Evolutionary conservation across 2,113 vertebrate species (phyloP), one percentile per base, ranked within the genome.

Genomic region (Sula dactylatra): DNA sequence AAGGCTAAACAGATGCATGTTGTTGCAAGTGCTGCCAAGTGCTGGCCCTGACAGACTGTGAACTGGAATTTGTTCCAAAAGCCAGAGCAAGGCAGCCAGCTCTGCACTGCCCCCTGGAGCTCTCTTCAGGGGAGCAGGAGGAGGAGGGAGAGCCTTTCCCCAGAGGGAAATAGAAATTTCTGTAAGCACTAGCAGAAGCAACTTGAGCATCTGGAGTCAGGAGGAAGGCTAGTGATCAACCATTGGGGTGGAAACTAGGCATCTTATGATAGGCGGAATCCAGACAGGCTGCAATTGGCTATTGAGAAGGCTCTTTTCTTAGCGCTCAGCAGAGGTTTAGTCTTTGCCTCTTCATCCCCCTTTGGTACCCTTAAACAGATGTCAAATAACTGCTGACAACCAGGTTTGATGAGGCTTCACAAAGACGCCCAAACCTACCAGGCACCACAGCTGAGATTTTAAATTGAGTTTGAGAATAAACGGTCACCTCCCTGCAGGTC

Each of bases 61-160:
- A 87, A n/a, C 61, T 74, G 65, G 78, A 93, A 84, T 93, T 52
- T 42, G 64, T 84, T 91, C 84, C 87, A 89, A 86, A 88, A 72
- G 40, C 40, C 58, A 47, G 61, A 89, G 50, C n/a, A 52, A 62
- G 67, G 40, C 96, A 93, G 82, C 42, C 84, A 20, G 54, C 88
- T 91, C 55, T 94, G 69, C 73, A 18, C 31, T 78, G 84, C 50
- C 55, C 66, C 36, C 81, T 89, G 87, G 64, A 86, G 59, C 58
- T 71, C 45, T 84, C 67, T 36, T 40, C 26, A 32, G 12, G 52
- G 40, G 62, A 69, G 32, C 40, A 83, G 36, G 49, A 78, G 58
- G 45, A 84, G 13, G 40, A 71, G 10, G 67, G 49, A 72, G 32
- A 56, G 5, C 34, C 64, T 59, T 80, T 93, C 17, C 38, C 24